Evolutionary conservation across 2,888 invertebrate species (phyloP).

Genomic region (Archaeoteleia sp.): DNA sequence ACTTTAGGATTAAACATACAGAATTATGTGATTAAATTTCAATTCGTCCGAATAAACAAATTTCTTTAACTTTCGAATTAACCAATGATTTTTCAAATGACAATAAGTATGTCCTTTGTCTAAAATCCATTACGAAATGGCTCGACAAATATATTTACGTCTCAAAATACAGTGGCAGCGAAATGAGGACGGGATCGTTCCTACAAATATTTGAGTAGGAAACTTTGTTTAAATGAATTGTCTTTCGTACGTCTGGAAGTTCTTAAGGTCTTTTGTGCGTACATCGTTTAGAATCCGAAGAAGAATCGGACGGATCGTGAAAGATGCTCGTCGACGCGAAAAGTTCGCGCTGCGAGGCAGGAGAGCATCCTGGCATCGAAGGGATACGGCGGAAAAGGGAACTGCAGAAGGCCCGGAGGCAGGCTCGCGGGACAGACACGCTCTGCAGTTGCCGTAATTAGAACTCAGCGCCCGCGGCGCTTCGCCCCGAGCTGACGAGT

Average conservation of each 20-base stretch:
- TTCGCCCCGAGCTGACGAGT: slow-evolving; percentile 70
- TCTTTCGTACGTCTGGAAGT: slow-evolving; percentile 4
- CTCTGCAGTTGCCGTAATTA: slow-evolving; percentile 74
- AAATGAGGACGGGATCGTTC: no score
- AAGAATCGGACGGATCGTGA: slow-evolving; percentile 44
- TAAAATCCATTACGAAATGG: no score
- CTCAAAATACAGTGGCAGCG: no score
- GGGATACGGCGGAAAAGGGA: slow-evolving; percentile 52
- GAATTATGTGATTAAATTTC: no score
- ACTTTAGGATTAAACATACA: no score
- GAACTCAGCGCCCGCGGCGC: slow-evolving; percentile 70
- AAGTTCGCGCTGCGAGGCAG: slow-evolving; percentile 32
- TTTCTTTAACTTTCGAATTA: no score
- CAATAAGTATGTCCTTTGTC: no score
- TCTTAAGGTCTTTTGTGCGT: slow-evolving; percentile 40
- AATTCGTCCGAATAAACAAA: no score
- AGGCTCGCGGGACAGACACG: slow-evolving; percentile 65
- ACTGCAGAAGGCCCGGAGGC: slow-evolving; percentile 65
- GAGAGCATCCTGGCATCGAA: slow-evolving; percentile 45
- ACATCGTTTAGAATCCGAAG: slow-evolving; percentile 30
- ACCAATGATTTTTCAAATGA: no score
- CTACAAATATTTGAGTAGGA: no score
- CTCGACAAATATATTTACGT: no score
- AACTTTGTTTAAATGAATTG: no score
- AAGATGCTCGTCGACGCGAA: slow-evolving; percentile 54